Evolutionary conservation across 2,797 vertebrate species (phyloP).

Genomic region (Bovichtus diacanthus): DNA sequence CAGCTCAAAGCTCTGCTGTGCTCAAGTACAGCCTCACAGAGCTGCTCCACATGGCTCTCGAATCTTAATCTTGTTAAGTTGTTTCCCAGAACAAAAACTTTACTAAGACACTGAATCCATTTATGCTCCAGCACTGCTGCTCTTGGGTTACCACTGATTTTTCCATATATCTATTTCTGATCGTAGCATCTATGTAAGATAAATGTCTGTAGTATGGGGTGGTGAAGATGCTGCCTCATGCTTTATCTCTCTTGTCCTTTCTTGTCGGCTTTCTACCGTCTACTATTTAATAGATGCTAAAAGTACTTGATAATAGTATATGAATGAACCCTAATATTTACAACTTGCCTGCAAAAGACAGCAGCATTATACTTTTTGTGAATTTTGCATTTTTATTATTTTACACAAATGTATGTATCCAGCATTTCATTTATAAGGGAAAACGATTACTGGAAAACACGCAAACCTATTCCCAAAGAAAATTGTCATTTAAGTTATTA

Average conservation of each 20-base stretch:
- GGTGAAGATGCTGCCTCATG: background rate
- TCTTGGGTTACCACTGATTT: background rate
- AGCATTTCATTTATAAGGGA: background rate
- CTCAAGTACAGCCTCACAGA: background rate
- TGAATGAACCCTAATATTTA: too few species aligned
- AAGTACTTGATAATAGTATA: background rate
- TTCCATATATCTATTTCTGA: background rate
- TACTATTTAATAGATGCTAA: background rate
- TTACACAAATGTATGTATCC: background rate
- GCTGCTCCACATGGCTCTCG: background rate
- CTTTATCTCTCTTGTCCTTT: background rate
- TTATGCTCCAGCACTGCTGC: background rate
- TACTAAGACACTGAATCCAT: background rate
- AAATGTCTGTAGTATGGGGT: background rate
- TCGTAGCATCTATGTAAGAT: background rate
- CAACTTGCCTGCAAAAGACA: too few species aligned
- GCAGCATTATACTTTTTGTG: too few species aligned
- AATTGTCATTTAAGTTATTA: too few species aligned
- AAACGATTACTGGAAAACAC: background rate
- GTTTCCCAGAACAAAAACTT: slow-evolving; percentile 8
- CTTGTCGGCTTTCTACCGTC: background rate
- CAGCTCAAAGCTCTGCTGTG: background rate
- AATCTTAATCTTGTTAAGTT: background rate
- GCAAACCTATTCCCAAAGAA: background rate
- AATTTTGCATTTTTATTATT: too few species aligned